phyloP scores from a whole-genome alignment of 2,113 vertebrate species.

The Crotalus viridis region DNA sequence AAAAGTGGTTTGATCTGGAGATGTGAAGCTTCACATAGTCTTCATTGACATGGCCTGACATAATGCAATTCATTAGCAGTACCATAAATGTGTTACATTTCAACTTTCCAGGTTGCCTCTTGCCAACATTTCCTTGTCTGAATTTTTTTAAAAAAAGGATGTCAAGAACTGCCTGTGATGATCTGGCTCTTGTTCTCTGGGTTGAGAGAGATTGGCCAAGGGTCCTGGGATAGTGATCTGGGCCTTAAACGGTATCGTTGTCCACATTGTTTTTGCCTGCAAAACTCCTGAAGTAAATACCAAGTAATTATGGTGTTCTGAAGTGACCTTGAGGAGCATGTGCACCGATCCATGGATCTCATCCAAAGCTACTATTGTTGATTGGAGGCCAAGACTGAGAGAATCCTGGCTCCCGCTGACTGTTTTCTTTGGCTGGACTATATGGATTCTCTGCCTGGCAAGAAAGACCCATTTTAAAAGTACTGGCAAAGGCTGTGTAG shows the following conservation, averaged over 20 bases:
- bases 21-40: neutral
- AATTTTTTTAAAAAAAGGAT: neutral
- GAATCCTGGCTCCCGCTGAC: conserved; percentile 72
- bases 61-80: too few relatives aligned
- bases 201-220: fast-evolving
- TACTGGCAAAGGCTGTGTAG: conserved; percentile 70
- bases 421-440: conserved; percentile 84
- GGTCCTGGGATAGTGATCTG: conserved; percentile 13
- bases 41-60: neutral
- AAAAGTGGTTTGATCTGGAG: neutral
- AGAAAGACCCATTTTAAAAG: conserved; percentile 72
- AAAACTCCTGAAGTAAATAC: conserved; percentile 59
- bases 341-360: conserved; percentile 63
- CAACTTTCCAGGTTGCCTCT: neutral
- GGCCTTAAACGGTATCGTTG: conserved; percentile 15
- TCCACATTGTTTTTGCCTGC: conserved; percentile 49
- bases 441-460: conserved; percentile 75
- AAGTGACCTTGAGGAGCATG: conserved; percentile 71
- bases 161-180: neutral
- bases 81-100: neutral
- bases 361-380: conserved; percentile 72
- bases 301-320: conserved; percentile 62
- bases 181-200: neutral
- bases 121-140: neutral
- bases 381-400: conserved; percentile 71